Conservation (phyloP, 2,888 invertebrate species). For the Acrobeloides nanus region DNA sequence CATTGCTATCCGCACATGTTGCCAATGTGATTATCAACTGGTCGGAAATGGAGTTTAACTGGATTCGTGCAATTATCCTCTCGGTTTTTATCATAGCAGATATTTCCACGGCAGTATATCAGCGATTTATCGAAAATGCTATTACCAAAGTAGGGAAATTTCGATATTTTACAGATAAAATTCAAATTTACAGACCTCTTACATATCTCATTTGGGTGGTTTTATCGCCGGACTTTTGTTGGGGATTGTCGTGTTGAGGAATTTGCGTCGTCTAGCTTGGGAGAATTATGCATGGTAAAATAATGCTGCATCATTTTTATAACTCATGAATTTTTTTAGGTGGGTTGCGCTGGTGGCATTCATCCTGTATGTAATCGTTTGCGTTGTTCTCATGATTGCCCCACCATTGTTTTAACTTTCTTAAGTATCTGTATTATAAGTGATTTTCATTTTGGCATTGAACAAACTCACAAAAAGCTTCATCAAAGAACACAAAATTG, state of each 20-base stretch:
- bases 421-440: too few relatives aligned
- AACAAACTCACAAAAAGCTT: too few relatives aligned
- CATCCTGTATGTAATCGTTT: constrained; percentile 31
- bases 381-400: constrained; percentile 32
- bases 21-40: constrained; percentile 76
- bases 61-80: constrained; percentile 75
- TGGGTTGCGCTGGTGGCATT: constrained; percentile 67
- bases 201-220: constrained; percentile 86
- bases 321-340: too few relatives aligned
- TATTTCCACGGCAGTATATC: constrained; percentile 80
- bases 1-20: constrained; percentile 75
- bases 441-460: too few relatives aligned
- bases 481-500: too few relatives aligned
- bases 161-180: constrained; percentile 12
- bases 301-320: too few relatives aligned
- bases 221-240: constrained; percentile 77
- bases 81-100: constrained; percentile 74
- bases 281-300: neutral
- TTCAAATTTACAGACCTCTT: constrained; percentile 66
- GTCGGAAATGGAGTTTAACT: constrained; percentile 89
- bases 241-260: constrained; percentile 75
- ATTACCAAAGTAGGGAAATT: constrained; percentile 15
- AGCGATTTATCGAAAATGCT: constrained; percentile 68
- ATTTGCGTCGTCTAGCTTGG: constrained; percentile 62
- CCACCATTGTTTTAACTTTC: constrained; percentile 7